phyloP scores from a whole-genome alignment of 2,888 invertebrate genomes.

The Linnaemya tessellans region DNA sequence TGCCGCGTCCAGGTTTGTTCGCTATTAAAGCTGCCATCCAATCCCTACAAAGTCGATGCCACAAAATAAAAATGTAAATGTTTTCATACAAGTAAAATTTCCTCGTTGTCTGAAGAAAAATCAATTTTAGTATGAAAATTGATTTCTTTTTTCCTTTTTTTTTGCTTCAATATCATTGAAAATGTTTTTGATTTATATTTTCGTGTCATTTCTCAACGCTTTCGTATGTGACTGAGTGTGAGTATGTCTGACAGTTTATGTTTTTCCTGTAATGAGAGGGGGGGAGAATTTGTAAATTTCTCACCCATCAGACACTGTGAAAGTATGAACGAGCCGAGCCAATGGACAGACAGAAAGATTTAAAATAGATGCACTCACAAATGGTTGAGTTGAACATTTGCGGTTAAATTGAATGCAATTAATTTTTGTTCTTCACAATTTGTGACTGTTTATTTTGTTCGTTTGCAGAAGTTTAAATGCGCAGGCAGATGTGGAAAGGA shows the following conservation, averaged over 20 bases:
- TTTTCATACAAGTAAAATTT: not conserved
- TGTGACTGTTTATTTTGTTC: constrained; percentile 15
- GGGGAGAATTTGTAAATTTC: constrained; percentile 41
- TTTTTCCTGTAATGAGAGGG: not conserved
- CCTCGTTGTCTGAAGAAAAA: constrained; percentile 4
- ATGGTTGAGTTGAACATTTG: constrained; percentile 55
- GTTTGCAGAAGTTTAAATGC: constrained; percentile 24
- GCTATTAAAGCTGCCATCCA: constrained; percentile 10
- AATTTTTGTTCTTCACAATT: constrained; percentile 66
- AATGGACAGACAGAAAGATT: not conserved
- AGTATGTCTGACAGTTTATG: not conserved
- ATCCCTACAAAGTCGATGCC: constrained; percentile 42
- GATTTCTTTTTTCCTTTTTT: constrained; percentile 7
- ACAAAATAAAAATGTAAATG: not conserved
- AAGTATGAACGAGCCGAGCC: not conserved
- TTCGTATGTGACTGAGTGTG: not conserved
- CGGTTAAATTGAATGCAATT: constrained; percentile 68
- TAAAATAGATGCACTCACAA: constrained; percentile 1
- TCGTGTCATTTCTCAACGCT: constrained; percentile 54
- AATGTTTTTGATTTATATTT: constrained; percentile 59
- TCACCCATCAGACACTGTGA: constrained; percentile 43
- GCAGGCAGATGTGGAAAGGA: not conserved
- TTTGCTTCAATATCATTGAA: constrained; percentile 39
- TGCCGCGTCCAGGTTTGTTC: constrained; percentile 31
- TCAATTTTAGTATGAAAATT: constrained; percentile 47